These are phyloP conservation scores for Zoroaster sp. DNA, from an alignment of 53 echinoderm and acorn worm genomes.

Conservation along the genomic window DNA sequence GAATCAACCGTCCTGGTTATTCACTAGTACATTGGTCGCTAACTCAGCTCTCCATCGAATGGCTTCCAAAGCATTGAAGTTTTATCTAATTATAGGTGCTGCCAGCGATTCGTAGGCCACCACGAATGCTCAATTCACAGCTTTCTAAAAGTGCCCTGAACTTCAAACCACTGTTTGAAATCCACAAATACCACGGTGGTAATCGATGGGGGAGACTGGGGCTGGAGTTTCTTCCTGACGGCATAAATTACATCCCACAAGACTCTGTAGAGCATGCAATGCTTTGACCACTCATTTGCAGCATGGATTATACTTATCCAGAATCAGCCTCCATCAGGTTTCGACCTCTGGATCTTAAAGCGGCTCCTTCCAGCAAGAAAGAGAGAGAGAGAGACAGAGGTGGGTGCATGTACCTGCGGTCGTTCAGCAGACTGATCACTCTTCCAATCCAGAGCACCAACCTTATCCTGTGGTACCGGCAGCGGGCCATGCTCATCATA, in stretches of 20 bases:
- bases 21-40: too few species aligned
- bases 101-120: too few species aligned
- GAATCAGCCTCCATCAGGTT: background rate
- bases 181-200: background rate
- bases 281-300: background rate
- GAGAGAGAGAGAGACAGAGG: too few species aligned
- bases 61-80: too few species aligned
- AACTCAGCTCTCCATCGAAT: too few species aligned
- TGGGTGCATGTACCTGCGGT: too few species aligned
- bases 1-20: too few species aligned
- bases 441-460: background rate
- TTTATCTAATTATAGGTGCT: too few species aligned
- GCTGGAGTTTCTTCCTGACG: background rate
- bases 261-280: background rate
- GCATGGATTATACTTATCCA: background rate
- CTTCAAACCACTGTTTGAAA: background rate
- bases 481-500: conserved; percentile 28
- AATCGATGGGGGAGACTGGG: background rate
- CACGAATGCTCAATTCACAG: too few species aligned
- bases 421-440: background rate
- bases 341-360: background rate
- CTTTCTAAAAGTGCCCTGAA: too few species aligned
- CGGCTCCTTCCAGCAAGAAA: too few species aligned
- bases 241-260: background rate
- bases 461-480: background rate